A percentile compares a stretch with the other conserved stretches of the same genome.
Evolutionary conservation across 1,140 invertebrate genomes (phyloP).

Genomic region (Pseudomyrmex gracilis): DNA sequence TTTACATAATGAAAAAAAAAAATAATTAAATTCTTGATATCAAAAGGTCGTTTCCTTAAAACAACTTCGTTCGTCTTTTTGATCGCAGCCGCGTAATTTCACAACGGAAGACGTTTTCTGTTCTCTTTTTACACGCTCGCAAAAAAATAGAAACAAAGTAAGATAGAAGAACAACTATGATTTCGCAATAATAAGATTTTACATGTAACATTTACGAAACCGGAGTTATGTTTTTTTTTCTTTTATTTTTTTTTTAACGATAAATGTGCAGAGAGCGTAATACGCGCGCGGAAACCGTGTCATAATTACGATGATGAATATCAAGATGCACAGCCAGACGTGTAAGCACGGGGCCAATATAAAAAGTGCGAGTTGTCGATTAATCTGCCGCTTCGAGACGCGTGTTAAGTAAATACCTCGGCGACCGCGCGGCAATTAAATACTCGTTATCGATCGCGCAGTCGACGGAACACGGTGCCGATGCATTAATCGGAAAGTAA

Average conservation of each 20-base stretch:
- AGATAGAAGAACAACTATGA: too few relatives aligned
- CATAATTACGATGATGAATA: slow-evolving; percentile 35
- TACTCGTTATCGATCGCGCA: slow-evolving; percentile 53
- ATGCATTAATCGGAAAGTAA: slow-evolving; percentile 55
- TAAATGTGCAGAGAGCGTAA: neutral
- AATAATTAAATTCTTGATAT: too few relatives aligned
- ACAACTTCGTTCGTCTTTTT: too few relatives aligned
- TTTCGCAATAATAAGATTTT: neutral
- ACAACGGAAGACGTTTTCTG: too few relatives aligned
- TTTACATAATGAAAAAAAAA: too few relatives aligned
- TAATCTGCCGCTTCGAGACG: slow-evolving; percentile 36
- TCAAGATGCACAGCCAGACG: slow-evolving; percentile 22
- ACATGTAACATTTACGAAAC: neutral
- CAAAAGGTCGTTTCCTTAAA: too few relatives aligned
- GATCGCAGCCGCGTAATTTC: too few relatives aligned
- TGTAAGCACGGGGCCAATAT: slow-evolving; percentile 13
- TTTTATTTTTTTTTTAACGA: too few relatives aligned
- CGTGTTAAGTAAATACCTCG: slow-evolving; percentile 46
- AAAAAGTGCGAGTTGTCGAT: slow-evolving; percentile 51
- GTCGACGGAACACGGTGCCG: neutral
- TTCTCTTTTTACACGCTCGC: too few relatives aligned
- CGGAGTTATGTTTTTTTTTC: neutral
- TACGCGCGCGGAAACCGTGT: slow-evolving; percentile 10
- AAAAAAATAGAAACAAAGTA: too few relatives aligned
- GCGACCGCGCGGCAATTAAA: slow-evolving; percentile 48